These are phyloP conservation scores for Aplysina aerophoba DNA, from an alignment of 37 sponge, comb jelly and placozoan species.

Conservation along the genomic window DNA sequence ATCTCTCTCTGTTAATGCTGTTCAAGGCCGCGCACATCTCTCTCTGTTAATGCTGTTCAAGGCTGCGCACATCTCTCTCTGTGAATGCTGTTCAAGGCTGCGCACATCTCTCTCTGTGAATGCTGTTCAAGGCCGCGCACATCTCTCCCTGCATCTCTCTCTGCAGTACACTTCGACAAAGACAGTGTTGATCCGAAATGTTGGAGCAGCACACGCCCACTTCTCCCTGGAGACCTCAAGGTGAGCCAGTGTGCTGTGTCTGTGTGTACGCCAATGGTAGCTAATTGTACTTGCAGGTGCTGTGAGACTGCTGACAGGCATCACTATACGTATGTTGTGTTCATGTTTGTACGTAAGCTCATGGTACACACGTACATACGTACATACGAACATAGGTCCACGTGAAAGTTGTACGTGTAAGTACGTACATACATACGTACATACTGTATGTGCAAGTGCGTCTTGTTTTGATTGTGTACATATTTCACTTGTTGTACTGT, in stretches of 20 bases:
- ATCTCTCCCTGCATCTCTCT: neutral
- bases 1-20: no score
- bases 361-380: neutral
- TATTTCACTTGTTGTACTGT: neutral
- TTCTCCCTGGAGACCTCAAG: conserved; percentile 63
- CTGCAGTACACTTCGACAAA: conserved; percentile 77
- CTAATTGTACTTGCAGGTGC: no score
- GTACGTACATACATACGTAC: conserved; percentile 7
- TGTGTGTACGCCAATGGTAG: no score
- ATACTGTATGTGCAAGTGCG: neutral
- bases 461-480: neutral
- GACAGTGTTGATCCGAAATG: conserved; percentile 94
- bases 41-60: no score
- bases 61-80: no score
- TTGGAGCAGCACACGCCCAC: conserved; percentile 82
- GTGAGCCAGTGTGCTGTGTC: conserved; percentile 16
- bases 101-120: no score
- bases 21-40: no score
- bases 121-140: neutral
- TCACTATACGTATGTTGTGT: neutral
- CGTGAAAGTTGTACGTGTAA: neutral
- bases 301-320: no score
- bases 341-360: neutral
- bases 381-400: neutral
- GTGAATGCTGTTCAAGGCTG: no score